Evolutionary conservation across 2,888 invertebrate species (phyloP), one percentile per base, ranked within the genome.

Genomic region (Cataglyphis cursor): DNA sequence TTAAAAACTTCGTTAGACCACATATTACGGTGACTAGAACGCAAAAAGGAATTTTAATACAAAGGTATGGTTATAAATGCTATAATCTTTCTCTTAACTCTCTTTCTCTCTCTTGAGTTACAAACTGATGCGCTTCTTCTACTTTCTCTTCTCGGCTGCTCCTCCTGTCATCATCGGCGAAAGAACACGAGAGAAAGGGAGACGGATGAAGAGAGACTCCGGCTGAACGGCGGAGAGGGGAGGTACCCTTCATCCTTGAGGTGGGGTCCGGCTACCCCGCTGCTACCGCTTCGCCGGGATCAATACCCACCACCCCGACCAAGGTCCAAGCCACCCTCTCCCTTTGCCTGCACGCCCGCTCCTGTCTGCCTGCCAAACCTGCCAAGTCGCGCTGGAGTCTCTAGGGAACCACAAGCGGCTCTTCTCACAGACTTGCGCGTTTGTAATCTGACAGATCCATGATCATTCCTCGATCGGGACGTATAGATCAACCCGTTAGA

Each of bases 261-360:
- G 90, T 90, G 90, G 90, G 90, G 87, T 88, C 85, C 92, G 89
- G 92, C 93, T 90, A 92, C 93, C 93, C 94, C 93, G 93, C 93
- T 92, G 93, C 92, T 90, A 90, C 88, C 64, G 64, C 93, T 93
- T 93, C 90, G 92, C 91, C 92, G 92, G 94, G 94, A 94, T 94
- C 94, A 94, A 94, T 94, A 94, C 94, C 93, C 93, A 93, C 93
- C 93, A 93, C 93, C 92, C 93, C 93, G 92, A 93, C 92, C 93
- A 90, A 93, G 93, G 93, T 93, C 93, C 93, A 92, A 93, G 90
- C 92, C 93, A 92, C 91, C 90, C 92, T 93, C 93, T 92, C 92
- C 88, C 91, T 92, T 93, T 91, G 91, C 90, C 91, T 92, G 91
- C 93, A 88, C 90, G 90, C 87, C 83, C 90, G 85, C 85, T 86